phyloP scores from a whole-genome alignment of 2,888 invertebrate genomes.

The Cheilosia pagana region DNA sequence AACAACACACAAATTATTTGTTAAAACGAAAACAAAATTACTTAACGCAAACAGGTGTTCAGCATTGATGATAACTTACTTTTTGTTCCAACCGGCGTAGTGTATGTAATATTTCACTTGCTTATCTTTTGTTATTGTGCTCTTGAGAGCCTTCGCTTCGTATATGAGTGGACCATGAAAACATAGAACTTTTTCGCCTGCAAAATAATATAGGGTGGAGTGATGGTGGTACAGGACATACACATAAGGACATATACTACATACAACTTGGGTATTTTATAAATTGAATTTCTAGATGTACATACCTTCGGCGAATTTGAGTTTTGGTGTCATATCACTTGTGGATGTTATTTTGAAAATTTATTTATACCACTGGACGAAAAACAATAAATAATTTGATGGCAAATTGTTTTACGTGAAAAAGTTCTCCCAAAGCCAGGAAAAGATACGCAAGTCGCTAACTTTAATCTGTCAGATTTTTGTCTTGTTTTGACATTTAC shows the following conservation, averaged over 20 bases:
- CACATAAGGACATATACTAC: background rate
- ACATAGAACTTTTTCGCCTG: slow-evolving; percentile 95
- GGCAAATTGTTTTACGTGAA: slow-evolving; percentile 33
- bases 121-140: slow-evolving; percentile 92
- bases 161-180: slow-evolving; percentile 98
- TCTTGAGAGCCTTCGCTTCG: slow-evolving; percentile 97
- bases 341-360: slow-evolving; percentile 77
- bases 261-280: slow-evolving; percentile 19
- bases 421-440: slow-evolving; percentile 47
- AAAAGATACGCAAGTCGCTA: slow-evolving; percentile 12
- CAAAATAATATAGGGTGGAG: slow-evolving; percentile 73
- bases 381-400: slow-evolving; percentile 27
- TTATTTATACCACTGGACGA: slow-evolving; percentile 17
- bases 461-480: background rate
- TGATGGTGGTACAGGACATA: background rate
- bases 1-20: slow-evolving; percentile 7
- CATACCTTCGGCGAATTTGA: slow-evolving; percentile 90
- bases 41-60: slow-evolving; percentile 56
- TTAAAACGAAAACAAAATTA: slow-evolving; percentile 47
- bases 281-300: slow-evolving; percentile 1
- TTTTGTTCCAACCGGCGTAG: slow-evolving; percentile 99
- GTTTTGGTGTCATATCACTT: slow-evolving; percentile 86
- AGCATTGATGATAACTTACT: slow-evolving; percentile 85
- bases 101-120: slow-evolving; percentile 96
- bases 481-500: slow-evolving; percentile 7